Conservation (phyloP, 2,113 vertebrate species). For the Hippopotamus amphibius region DNA sequence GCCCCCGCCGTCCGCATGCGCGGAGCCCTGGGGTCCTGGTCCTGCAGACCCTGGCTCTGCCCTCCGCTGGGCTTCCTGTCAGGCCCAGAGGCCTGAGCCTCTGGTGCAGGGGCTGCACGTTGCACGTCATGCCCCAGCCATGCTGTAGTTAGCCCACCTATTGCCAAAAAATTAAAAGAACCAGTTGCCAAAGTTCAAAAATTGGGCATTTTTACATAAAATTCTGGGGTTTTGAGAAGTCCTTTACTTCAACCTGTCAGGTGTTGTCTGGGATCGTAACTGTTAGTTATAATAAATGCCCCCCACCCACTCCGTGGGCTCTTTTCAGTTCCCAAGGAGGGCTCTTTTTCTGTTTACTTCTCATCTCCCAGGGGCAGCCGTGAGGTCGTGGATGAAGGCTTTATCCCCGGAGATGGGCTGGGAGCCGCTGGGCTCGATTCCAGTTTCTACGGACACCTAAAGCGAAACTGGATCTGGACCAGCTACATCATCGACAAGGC, state of each 20-base stretch:
- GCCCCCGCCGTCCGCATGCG: accelerated
- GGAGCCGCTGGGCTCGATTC: constrained; percentile 96
- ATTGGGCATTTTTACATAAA: not conserved
- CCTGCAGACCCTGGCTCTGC: not conserved
- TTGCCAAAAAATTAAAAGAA: not conserved
- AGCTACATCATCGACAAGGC: constrained; percentile 91
- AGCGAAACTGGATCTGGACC: constrained; percentile 99
- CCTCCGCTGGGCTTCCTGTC: accelerated
- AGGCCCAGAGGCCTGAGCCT: not conserved
- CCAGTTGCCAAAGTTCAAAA: not conserved
- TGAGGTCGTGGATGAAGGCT: constrained; percentile 91
- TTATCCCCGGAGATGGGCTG: constrained; percentile 93
- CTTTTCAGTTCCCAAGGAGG: not conserved
- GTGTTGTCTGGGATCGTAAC: not conserved
- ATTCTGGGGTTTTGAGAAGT: not conserved
- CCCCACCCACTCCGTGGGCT: accelerated
- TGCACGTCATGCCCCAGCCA: not conserved
- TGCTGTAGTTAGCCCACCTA: not conserved
- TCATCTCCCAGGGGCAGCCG: constrained; percentile 88
- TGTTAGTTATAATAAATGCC: not conserved
- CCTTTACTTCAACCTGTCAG: not conserved
- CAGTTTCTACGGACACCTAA: constrained; percentile 95
- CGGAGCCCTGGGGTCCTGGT: accelerated
- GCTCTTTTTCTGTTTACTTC: not conserved
- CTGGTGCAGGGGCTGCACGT: not conserved